Percentiles rank a stretch among this genome's conserved stretches.
Conservation (phyloP, 2,797 vertebrate genomes). For the Crenuchus spilurus region DNA sequence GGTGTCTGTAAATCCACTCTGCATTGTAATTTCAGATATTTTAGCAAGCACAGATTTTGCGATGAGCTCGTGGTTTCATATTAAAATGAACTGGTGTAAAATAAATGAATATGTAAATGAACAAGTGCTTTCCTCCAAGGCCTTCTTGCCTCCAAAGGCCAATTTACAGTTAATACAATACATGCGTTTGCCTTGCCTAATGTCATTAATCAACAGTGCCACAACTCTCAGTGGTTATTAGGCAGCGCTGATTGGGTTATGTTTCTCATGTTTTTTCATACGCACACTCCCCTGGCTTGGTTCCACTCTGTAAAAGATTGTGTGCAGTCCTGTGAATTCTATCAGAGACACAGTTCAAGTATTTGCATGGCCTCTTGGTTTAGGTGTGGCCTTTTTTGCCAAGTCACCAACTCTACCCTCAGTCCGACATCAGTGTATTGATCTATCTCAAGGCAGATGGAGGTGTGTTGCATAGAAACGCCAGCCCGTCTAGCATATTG, state of each 20-base stretch:
- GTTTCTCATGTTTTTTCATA: slow-evolving; percentile 47
- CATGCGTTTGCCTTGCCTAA: slow-evolving; percentile 56
- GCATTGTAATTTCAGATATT: slow-evolving; percentile 25
- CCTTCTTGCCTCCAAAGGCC: slow-evolving; percentile 49
- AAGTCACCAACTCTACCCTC: slow-evolving; percentile 1
- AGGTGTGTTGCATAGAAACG: slow-evolving; percentile 45
- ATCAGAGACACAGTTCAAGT: slow-evolving; percentile 15
- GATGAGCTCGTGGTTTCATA: slow-evolving; percentile 43
- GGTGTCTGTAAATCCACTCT: slow-evolving; percentile 10
- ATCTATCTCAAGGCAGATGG: slow-evolving; percentile 17
- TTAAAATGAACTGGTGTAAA: slow-evolving; percentile 53
- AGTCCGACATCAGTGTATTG: slow-evolving; percentile 15
- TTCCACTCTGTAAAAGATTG: slow-evolving; percentile 20
- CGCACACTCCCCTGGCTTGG: slow-evolving; percentile 8
- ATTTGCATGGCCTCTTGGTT: not conserved
- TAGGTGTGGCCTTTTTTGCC: slow-evolving; percentile 2
- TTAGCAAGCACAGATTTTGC: slow-evolving; percentile 26
- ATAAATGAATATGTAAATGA: slow-evolving; percentile 60
- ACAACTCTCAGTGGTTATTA: slow-evolving; percentile 60
- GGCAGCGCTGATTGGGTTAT: slow-evolving; percentile 60
- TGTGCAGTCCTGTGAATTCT: not conserved
- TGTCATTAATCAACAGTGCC: slow-evolving; percentile 59
- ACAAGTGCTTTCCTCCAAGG: slow-evolving; percentile 52
- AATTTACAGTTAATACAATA: slow-evolving; percentile 62
- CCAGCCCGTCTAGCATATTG: slow-evolving; percentile 6